A percentile compares a stretch with the other conserved stretches of the same genome.
phyloP scores from a whole-genome alignment of 2,797 vertebrate species.

The Catamblyrhynchus diadema region DNA sequence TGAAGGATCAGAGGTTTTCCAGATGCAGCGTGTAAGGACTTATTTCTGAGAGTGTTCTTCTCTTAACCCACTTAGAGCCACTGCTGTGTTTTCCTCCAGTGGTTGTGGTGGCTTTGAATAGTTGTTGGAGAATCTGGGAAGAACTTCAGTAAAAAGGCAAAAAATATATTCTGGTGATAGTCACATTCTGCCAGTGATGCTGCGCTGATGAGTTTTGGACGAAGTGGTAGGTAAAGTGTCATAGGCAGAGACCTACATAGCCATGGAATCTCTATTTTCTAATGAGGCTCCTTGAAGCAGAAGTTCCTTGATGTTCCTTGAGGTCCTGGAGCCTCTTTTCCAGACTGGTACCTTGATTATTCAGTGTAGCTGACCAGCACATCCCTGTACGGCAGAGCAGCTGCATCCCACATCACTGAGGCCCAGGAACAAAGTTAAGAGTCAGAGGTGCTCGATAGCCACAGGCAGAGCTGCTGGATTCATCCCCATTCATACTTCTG shows the following conservation, averaged over 20 bases:
- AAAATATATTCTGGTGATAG: neutral
- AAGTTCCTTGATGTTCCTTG: neutral
- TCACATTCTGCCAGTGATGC: neutral
- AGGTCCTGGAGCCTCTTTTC: neutral
- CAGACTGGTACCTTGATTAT: neutral
- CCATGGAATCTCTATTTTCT: neutral
- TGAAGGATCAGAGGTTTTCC: neutral
- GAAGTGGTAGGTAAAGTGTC: rapidly evolving
- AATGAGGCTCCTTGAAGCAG: neutral
- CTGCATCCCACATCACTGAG: neutral
- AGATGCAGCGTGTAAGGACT: neutral
- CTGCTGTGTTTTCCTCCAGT: neutral
- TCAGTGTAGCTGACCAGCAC: neutral
- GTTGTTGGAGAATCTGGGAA: neutral
- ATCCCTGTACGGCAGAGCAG: rapidly evolving
- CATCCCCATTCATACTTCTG: neutral
- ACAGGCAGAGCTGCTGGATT: neutral
- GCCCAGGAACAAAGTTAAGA: neutral
- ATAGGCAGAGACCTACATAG: neutral
- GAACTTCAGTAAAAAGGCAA: neutral
- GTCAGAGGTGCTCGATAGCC: neutral
- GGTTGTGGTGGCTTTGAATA: neutral
- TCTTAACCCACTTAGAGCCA: neutral
- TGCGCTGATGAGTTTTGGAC: neutral
- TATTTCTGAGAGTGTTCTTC: neutral